Conservation (phyloP, 2,888 invertebrate genomes). For the Helleia helle region DNA sequence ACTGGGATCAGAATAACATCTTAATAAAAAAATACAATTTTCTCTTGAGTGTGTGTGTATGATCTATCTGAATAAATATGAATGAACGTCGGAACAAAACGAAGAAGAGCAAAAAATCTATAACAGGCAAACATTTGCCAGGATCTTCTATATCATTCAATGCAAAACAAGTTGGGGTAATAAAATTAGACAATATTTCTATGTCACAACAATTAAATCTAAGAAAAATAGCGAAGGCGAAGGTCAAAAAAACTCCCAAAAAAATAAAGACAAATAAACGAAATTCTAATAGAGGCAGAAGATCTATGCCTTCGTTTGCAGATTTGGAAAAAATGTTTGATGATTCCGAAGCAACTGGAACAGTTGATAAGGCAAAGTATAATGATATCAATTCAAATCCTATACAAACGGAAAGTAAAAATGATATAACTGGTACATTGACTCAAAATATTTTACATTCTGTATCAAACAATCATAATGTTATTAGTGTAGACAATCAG, state of each 20-base stretch:
- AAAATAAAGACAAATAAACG: not conserved
- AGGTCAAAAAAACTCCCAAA: not conserved
- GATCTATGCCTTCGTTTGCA: conserved; percentile 7
- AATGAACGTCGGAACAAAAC: not conserved
- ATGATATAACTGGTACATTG: too few species aligned
- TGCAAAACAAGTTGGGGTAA: not conserved
- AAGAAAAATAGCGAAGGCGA: not conserved
- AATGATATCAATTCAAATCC: not conserved
- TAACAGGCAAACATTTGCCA: too few species aligned
- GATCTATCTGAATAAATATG: not conserved
- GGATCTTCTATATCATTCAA: too few species aligned
- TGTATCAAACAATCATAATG: too few species aligned
- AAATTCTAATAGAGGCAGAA: too few species aligned
- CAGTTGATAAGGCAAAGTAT: not conserved
- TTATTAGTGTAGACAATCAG: too few species aligned
- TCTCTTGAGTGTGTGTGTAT: not conserved
- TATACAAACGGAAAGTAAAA: not conserved
- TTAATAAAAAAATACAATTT: too few species aligned
- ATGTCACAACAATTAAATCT: not conserved
- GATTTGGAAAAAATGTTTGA: conserved; percentile 11
- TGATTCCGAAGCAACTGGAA: not conserved
- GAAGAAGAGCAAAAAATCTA: too few species aligned
- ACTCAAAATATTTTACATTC: too few species aligned
- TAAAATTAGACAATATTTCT: not conserved
- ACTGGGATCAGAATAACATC: too few species aligned